These are phyloP conservation scores for Tor tambroides DNA, from an alignment of 2,113 vertebrate genomes.

Conservation along the genomic window DNA sequence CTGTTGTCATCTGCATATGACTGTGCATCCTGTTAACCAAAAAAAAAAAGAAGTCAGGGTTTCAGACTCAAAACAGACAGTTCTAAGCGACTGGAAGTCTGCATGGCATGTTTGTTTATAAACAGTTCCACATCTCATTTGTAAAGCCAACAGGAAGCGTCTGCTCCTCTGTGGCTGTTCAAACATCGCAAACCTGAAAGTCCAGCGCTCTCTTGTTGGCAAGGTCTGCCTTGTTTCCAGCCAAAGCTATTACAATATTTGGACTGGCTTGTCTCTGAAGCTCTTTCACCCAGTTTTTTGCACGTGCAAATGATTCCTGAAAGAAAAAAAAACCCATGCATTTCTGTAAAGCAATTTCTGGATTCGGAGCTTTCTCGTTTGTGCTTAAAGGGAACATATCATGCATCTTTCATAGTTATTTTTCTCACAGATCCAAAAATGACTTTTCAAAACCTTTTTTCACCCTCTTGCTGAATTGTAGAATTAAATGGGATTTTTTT, in stretches of 20 bases:
- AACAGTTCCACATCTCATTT: constrained; percentile 2
- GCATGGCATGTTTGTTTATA: constrained; percentile 13
- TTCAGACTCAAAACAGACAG: not conserved
- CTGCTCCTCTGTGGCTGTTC: not conserved
- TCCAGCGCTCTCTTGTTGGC: constrained; percentile 96
- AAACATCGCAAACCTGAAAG: constrained; percentile 87
- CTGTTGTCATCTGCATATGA: constrained; percentile 99
- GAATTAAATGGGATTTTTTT: not conserved
- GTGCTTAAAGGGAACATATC: not conserved
- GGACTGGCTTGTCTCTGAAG: constrained; percentile 99
- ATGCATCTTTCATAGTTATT: not conserved
- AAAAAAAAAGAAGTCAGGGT: not conserved
- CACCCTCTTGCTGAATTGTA: not conserved
- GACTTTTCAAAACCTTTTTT: not conserved
- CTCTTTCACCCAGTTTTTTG: constrained; percentile 99
- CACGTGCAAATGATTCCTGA: constrained; percentile 98
- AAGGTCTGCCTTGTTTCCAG: constrained; percentile 98
- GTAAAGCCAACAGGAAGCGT: constrained; percentile 8
- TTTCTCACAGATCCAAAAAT: not conserved
- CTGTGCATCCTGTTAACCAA: constrained; percentile 88
- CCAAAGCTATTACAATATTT: constrained; percentile 99
- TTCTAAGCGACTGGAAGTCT: constrained; percentile 5
- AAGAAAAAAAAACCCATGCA: constrained; percentile 57
- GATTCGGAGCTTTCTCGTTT: not conserved
- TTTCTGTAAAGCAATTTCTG: not conserved